Conservation (phyloP, 23 tunicate species). For the Phallusia fumigata region DNA sequence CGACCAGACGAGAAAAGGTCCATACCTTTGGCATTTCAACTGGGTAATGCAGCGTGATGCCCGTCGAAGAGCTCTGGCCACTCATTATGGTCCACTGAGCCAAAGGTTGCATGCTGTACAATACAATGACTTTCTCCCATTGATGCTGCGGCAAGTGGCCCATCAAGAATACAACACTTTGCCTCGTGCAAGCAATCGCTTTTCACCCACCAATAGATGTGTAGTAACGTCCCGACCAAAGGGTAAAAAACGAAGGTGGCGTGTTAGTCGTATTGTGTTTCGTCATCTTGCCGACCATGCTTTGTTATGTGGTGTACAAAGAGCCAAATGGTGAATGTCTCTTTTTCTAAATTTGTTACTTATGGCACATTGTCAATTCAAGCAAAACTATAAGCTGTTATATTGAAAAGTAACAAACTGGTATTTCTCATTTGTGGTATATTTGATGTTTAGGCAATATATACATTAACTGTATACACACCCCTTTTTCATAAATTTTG, state of each 20-base stretch:
- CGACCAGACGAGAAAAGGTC: constrained; percentile 9
- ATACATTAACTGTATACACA: too few relatives aligned
- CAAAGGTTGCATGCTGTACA: constrained; percentile 38
- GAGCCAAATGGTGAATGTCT: constrained; percentile 65
- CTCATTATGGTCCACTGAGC: constrained; percentile 65
- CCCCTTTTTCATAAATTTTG: too few relatives aligned
- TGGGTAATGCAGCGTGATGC: constrained; percentile 86
- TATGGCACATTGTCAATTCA: too few relatives aligned
- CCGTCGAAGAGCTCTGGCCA: constrained; percentile 50
- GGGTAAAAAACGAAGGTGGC: constrained; percentile 67
- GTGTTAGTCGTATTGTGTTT: constrained; percentile 67
- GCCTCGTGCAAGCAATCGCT: constrained; percentile 47
- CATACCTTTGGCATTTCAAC: constrained; percentile 46
- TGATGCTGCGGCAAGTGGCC: constrained; percentile 70
- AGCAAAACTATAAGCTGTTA: too few relatives aligned
- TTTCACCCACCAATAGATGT: constrained; percentile 44
- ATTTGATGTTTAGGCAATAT: too few relatives aligned
- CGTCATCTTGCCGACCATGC: constrained; percentile 88
- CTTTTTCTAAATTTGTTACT: too few relatives aligned
- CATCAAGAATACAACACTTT: constrained; percentile 51
- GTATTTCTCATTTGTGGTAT: too few relatives aligned
- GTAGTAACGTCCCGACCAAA: constrained; percentile 57
- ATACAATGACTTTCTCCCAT: constrained; percentile 53
- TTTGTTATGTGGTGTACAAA: constrained; percentile 60
- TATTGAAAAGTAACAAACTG: too few relatives aligned